Base-by-base conservation (phyloP, 1,140 invertebrate genomes). In the Dryas iulia region DNA sequence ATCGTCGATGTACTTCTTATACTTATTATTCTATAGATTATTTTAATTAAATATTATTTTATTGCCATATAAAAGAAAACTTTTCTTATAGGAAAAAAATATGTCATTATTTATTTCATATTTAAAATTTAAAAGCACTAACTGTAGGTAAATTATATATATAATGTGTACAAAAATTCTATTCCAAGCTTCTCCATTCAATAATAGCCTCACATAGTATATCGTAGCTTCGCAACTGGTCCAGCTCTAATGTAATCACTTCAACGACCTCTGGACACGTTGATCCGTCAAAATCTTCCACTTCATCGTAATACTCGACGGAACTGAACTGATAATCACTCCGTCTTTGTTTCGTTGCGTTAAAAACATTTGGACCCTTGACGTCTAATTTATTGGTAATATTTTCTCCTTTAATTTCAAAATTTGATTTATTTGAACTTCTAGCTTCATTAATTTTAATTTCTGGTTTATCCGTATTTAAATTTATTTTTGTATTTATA, bases 241-340 rank as follows among this genome's bases (percentile, higher is more conserved):
- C 85, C 3, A 86, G 53, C 60, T 89, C 77, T 31, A 89, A 65
- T 0, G 26, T 53, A 14, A 86, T 79, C 0, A 79, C 64, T 0
- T 86, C 78, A 0, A 89, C 81, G 8, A 18, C 69, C 8, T 79
- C 75, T 0, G 83, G 85, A 54, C 87, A 89, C 1, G 33, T 12
- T 0, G 60, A 25, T 1, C 33, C 54, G 24, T 82, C 66, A 54
- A 89, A 84, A 7, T 85, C 82, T 2, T 47, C 25, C 0, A 65
- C 26, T 2, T 87, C 87, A 24, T 86, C 84, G 28, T 87, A 84
- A 61, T 87, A 87, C 65, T 89, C 87, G 1, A 72, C 72, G 3
- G 87, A 89, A 69, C 83, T 86, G 30, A 87, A 86, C 66, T 78
- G 73, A 30, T 89, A 87, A 30, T 87, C 87, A 3, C 70, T 71